Evolutionary conservation across 2,888 invertebrate genomes (phyloP), one percentile per base, ranked within the genome.

Genomic region (Erebia palarica): DNA sequence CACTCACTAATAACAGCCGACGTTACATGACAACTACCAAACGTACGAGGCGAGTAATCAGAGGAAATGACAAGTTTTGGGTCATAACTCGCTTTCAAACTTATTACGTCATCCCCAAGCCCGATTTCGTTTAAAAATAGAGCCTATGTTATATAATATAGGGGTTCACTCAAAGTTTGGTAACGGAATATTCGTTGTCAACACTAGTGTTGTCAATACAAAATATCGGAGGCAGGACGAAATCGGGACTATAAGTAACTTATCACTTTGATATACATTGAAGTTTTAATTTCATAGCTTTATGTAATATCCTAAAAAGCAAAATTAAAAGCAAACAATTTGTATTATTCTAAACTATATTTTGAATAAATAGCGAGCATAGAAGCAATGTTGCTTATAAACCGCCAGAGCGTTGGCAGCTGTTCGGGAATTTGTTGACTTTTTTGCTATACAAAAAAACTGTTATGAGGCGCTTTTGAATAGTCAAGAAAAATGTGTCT

Each of bases 11-110:
- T 87, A 86, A 85, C 84, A 84, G 84, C 83, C 81, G 79, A 85
- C 86, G 87, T 87, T 82, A 80, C 81, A 80, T 88, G 88, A 88
- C 89, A 86, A 75, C 73, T 72, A 75, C 70, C 74, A 73, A 75
- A 76, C 75, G 70, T 73, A 72, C 77, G 81, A 82, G 78, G 80
- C 80, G 84, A 88, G 89, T 87, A 90, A 91, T 91, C 90, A 88
- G 82, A 84, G 86, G 86, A 90, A 90, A 90, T 89, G 90, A 89
- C 87, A 89, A 90, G 87, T 90, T 90, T 88, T 84, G 89, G 91
- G 89, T 90, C 90, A 89, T 78, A 69, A 76, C 60, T 70, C 74
- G 75, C 73, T 76, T 82, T 78, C 79, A 72, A 65, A 75, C 14
- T 27, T 76, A 71, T 49, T 36, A 49, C 73, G 69, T 69, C 73